Conservation (phyloP, 2,888 invertebrate genomes). For the Sinelater perroti region DNA sequence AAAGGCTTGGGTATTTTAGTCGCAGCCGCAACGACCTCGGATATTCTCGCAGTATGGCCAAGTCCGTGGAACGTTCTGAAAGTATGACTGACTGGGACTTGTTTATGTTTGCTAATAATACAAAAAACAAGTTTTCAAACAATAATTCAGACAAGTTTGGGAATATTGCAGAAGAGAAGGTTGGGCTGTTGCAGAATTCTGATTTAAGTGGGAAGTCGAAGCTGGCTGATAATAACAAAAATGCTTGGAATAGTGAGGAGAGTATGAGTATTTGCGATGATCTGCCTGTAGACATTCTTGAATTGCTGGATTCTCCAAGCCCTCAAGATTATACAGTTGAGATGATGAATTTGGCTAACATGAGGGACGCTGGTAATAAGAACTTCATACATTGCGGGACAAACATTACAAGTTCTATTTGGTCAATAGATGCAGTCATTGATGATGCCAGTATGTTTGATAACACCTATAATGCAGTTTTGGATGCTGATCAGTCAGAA, state of each 20-base stretch:
- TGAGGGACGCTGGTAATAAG: conserved; percentile 49
- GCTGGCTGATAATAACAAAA: conserved; percentile 28
- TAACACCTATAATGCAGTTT: conserved; percentile 44
- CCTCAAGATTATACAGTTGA: conserved; percentile 56
- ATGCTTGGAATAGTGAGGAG: conserved; percentile 42
- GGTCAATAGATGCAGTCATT: conserved; percentile 56
- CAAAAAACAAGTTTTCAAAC: conserved; percentile 25
- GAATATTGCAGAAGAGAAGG: conserved; percentile 23
- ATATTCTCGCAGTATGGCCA: conserved; percentile 46
- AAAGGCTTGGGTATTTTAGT: conserved; percentile 42
- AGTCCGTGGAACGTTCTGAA: conserved; percentile 62
- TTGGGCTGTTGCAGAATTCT: conserved; percentile 7
- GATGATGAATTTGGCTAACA: conserved; percentile 52
- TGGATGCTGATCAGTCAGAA: conserved; percentile 41
- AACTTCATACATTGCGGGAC: conserved; percentile 62
- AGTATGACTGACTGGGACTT: conserved; percentile 67
- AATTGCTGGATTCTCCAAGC: conserved; percentile 67
- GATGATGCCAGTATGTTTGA: conserved; percentile 43
- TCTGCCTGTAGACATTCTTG: conserved; percentile 69
- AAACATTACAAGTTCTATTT: conserved; percentile 65
- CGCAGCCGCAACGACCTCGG: conserved; percentile 46
- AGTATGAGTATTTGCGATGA: conserved; percentile 66
- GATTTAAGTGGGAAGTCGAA: conserved; percentile 16
- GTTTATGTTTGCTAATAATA: conserved; percentile 58
- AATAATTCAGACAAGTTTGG: conserved; percentile 23